phyloP scores from a whole-genome alignment of 2,113 vertebrate species.

The Urocynchramus pylzowi region DNA sequence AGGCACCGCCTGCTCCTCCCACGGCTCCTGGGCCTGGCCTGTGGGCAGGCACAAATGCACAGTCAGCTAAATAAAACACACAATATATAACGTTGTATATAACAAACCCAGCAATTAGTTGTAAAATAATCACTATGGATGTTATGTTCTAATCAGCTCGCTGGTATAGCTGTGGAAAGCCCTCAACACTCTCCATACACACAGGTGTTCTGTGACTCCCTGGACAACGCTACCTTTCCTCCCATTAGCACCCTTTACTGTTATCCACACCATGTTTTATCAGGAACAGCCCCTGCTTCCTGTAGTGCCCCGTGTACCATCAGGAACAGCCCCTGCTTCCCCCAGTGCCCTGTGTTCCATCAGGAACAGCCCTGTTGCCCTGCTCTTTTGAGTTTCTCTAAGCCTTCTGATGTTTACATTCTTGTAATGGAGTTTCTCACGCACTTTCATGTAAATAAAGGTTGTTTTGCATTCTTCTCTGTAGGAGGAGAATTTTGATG shows the following conservation, averaged over 20 bases:
- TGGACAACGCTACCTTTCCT: neutral
- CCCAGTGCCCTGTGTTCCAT: fast-evolving
- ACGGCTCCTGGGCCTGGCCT: fast-evolving
- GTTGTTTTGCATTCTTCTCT: no score
- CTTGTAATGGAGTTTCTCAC: no score
- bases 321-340: no score
- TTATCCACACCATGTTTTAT: fast-evolving
- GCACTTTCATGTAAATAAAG: no score
- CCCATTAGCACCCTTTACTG: fast-evolving
- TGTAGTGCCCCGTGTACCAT: fast-evolving
- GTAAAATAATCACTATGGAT: neutral
- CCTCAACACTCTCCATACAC: fast-evolving
- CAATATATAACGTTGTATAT: fast-evolving
- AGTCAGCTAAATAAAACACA: fast-evolving
- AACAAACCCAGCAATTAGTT: neutral
- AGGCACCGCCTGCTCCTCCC: neutral
- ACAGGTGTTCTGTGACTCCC: fast-evolving
- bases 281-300: fast-evolving
- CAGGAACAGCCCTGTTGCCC: neutral
- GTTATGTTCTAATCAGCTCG: neutral
- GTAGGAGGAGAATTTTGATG: no score
- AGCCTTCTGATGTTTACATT: no score
- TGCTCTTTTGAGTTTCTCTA: no score
- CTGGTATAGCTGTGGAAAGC: fast-evolving
- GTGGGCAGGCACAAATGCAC: fast-evolving